Conservation (phyloP, 2,888 invertebrate genomes). For the Vanessa cardui region DNA sequence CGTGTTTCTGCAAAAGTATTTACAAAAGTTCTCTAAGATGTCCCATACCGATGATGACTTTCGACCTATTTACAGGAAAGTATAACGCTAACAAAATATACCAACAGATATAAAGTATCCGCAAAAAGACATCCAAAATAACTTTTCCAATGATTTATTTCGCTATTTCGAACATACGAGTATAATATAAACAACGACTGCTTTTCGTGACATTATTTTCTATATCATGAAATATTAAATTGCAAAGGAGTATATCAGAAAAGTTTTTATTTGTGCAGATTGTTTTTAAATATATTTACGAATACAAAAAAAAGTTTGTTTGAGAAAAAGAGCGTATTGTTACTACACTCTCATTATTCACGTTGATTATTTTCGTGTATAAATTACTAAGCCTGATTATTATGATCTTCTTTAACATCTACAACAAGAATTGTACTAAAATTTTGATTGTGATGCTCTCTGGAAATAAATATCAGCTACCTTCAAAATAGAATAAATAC, state of each 20-base stretch:
- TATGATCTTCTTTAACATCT: too few species aligned
- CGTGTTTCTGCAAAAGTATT: conserved; percentile 33
- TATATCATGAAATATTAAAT: neutral
- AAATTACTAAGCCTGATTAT: too few species aligned
- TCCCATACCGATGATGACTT: conserved; percentile 8
- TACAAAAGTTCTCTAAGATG: conserved; percentile 21
- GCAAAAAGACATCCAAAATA: conserved; percentile 13
- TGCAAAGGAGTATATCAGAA: neutral
- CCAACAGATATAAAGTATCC: conserved; percentile 13
- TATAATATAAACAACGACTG: conserved; percentile 5
- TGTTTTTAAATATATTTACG: neutral
- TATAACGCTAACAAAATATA: conserved; percentile 20
- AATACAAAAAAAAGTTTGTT: neutral
- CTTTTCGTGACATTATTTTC: neutral
- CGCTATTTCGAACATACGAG: neutral
- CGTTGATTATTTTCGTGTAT: too few species aligned
- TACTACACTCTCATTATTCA: too few species aligned
- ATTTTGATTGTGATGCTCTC: too few species aligned
- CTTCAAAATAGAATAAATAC: too few species aligned
- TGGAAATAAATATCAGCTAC: too few species aligned
- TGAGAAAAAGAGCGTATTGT: too few species aligned
- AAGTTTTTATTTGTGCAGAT: neutral
- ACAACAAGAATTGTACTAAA: too few species aligned
- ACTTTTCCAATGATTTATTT: conserved; percentile 17
- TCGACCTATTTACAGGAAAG: conserved; percentile 12